A percentile compares a stretch with the other conserved stretches of the same genome.
These are phyloP conservation scores for Poicephalus gulielmi DNA, from an alignment of 2,113 vertebrate species.

Conservation along the genomic window DNA sequence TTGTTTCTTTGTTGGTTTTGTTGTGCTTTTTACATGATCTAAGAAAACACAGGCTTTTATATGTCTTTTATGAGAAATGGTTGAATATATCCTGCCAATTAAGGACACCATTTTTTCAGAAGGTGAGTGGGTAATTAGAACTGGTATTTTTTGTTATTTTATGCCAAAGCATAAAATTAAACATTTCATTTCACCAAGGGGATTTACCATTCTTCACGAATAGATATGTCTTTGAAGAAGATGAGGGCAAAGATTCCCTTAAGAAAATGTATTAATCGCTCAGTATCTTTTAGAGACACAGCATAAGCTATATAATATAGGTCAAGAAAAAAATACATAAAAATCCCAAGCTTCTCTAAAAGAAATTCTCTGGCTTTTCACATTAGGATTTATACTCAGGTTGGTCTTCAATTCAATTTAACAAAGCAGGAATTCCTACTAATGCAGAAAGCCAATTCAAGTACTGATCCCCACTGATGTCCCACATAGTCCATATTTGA, in stretches of 20 bases:
- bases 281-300: not conserved
- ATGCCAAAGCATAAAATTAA: not conserved
- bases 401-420: not conserved
- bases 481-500: not conserved
- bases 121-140: not conserved
- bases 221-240: constrained; percentile 25
- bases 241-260: constrained; percentile 21
- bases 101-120: not conserved
- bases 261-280: constrained; percentile 29
- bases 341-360: constrained; percentile 10
- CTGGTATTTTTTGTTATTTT: not conserved
- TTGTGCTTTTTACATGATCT: not conserved
- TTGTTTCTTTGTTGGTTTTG: not conserved
- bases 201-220: not conserved
- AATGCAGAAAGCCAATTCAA: not conserved
- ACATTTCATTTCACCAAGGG: not conserved
- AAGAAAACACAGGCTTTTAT: not conserved
- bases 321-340: not conserved
- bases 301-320: not conserved
- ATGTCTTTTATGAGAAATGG: not conserved
- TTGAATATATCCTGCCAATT: not conserved
- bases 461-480: not conserved
- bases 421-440: not conserved
- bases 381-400: not conserved
- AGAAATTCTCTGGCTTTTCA: not conserved